These are phyloP conservation scores for Chloroceryle inda DNA, from an alignment of 2,797 vertebrate genomes.

Conservation along the genomic window DNA sequence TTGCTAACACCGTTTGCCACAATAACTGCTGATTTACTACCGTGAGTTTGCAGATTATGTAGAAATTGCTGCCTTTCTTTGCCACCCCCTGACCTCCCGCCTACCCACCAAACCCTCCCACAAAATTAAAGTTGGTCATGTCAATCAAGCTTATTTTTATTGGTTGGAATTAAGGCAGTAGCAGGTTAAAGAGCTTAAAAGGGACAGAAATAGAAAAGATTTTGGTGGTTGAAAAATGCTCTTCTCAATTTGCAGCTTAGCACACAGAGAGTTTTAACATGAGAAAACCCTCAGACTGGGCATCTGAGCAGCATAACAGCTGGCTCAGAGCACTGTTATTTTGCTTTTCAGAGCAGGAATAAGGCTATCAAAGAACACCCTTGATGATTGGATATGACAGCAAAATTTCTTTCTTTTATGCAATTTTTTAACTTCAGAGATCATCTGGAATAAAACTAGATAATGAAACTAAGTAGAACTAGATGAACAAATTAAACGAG, in stretches of 20 bases:
- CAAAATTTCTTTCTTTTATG: background rate
- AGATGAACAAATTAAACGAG: background rate
- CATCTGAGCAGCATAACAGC: background rate
- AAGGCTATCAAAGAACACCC: background rate
- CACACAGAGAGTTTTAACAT: background rate
- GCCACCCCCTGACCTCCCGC: background rate
- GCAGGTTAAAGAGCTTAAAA: slow-evolving; percentile 72
- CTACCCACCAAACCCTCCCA: background rate
- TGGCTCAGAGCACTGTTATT: background rate
- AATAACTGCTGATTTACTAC: background rate
- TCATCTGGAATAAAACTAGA: background rate
- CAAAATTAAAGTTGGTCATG: slow-evolving; percentile 53
- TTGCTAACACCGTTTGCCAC: background rate
- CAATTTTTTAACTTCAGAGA: background rate
- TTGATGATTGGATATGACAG: background rate
- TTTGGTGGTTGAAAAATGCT: slow-evolving; percentile 47
- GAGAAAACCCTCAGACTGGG: background rate
- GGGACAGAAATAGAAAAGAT: slow-evolving; percentile 58
- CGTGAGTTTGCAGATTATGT: background rate
- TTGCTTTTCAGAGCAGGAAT: background rate
- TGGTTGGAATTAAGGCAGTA: slow-evolving; percentile 67
- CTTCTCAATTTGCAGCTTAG: slow-evolving; percentile 55
- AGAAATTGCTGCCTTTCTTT: background rate
- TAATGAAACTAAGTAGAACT: background rate
- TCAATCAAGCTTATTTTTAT: slow-evolving; percentile 68